These are phyloP conservation scores for Laticauda laticaudata DNA, from an alignment of 2,113 vertebrate genomes.

Conservation along the genomic window DNA sequence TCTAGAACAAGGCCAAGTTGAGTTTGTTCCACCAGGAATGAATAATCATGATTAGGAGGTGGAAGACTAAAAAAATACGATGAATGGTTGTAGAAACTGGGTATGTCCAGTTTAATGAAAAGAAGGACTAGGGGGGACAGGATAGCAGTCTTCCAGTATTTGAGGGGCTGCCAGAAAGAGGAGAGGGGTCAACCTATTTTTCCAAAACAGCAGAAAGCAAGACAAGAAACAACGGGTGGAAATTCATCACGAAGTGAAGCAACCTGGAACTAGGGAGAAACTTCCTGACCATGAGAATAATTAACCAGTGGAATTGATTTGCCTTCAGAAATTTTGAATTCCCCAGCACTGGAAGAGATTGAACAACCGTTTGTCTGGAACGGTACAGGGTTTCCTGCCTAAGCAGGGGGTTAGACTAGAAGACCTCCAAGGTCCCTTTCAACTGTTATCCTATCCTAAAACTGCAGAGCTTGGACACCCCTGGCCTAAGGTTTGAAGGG, in stretches of 20 bases:
- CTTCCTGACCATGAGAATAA: not conserved
- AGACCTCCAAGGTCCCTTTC: not conserved
- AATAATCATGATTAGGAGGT: not conserved
- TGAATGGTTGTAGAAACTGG: not conserved
- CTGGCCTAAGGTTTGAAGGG: not conserved
- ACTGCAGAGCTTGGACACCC: not conserved
- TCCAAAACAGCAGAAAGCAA: not conserved
- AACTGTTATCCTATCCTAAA: not conserved
- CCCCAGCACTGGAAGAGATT: not conserved
- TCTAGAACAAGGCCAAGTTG: not conserved
- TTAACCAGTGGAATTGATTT: not conserved
- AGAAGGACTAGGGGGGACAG: not conserved
- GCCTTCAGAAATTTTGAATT: not conserved
- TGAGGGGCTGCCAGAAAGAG: not conserved
- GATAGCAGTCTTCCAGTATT: not conserved
- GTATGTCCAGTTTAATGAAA: not conserved
- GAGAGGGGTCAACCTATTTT: not conserved
- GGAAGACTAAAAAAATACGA: not conserved
- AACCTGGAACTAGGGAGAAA: not conserved
- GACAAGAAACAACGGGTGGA: not conserved
- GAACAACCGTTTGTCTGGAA: not conserved
- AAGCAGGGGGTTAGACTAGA: not conserved
- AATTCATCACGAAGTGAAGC: not conserved
- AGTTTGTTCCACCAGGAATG: not conserved
- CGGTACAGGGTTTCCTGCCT: not conserved